Percentiles rank a stretch among this genome's conserved stretches.
These are phyloP conservation scores for Decapterus maruadsi DNA, from an alignment of 2,797 vertebrate genomes.

Conservation along the genomic window DNA sequence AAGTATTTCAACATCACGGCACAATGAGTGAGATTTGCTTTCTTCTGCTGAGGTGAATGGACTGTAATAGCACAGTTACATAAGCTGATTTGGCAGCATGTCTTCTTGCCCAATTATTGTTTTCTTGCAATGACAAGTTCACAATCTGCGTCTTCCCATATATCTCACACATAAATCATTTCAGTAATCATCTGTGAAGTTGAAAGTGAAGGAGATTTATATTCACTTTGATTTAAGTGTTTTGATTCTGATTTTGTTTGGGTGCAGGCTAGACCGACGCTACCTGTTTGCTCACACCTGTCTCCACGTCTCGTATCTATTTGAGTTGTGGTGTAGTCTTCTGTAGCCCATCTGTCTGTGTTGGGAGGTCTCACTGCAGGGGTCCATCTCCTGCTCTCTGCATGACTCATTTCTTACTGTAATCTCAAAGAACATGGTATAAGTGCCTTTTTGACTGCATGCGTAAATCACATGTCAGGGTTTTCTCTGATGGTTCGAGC, in stretches of 20 bases:
- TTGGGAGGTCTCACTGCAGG: conserved; percentile 74
- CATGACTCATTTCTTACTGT: conserved; percentile 60
- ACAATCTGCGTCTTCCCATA: conserved; percentile 36
- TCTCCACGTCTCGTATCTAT: conserved; percentile 23
- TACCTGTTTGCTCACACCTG: conserved; percentile 61
- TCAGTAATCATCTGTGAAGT: conserved; percentile 34
- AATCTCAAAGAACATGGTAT: conserved; percentile 49
- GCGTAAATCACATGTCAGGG: conserved; percentile 63
- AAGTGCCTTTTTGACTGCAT: conserved; percentile 41
- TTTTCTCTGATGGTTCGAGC: conserved; percentile 51
- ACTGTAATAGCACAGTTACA: conserved; percentile 52
- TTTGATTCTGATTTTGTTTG: background rate
- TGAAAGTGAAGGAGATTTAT: conserved; percentile 39
- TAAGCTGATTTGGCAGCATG: conserved; percentile 65
- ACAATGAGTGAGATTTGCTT: conserved; percentile 54
- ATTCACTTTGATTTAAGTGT: conserved; percentile 2
- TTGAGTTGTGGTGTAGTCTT: conserved; percentile 37
- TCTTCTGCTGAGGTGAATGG: conserved; percentile 54
- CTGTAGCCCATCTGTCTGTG: conserved; percentile 66
- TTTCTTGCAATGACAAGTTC: conserved; percentile 61
- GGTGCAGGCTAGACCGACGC: background rate
- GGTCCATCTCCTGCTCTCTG: conserved; percentile 64
- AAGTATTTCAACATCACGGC: conserved; percentile 69
- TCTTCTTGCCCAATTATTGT: conserved; percentile 57
- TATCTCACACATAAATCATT: conserved; percentile 41